A percentile compares a stretch with the other conserved stretches of the same genome.
phyloP scores from a whole-genome alignment of 2,113 vertebrate genomes.

The Coturnix japonica region DNA sequence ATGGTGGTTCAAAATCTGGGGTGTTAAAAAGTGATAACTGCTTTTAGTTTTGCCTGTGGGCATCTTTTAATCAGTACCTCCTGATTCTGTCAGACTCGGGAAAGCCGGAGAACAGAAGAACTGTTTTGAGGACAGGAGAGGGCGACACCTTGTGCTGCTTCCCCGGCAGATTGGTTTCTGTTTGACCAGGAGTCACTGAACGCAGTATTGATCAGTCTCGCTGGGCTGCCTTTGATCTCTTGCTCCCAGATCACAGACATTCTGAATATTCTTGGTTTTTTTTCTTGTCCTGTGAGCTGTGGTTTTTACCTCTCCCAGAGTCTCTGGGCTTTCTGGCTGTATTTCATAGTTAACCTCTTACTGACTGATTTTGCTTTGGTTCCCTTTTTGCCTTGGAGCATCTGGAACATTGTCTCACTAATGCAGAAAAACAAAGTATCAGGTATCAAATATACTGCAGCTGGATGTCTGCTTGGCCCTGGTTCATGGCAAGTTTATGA shows the following conservation, averaged over 20 bases:
- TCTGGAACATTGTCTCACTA: background rate
- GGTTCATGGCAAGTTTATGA: background rate
- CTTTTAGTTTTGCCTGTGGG: background rate
- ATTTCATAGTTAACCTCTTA: background rate
- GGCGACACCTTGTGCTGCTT: background rate
- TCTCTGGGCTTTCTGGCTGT: background rate
- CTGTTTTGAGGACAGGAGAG: background rate
- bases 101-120: background rate
- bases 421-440: background rate
- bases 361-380: background rate
- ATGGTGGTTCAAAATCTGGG: background rate
- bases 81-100: background rate
- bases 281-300: background rate
- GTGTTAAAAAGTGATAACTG: background rate
- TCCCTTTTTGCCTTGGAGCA: background rate
- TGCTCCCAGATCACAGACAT: no score
- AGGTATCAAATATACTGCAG: accelerated
- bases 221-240: background rate
- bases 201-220: background rate
- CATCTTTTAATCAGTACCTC: background rate
- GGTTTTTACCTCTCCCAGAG: background rate
- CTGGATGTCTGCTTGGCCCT: background rate
- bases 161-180: background rate
- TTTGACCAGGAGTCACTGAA: background rate
- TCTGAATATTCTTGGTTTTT: background rate